Conservation (phyloP, 2,797 vertebrate species). For the Artibeus lituratus region DNA sequence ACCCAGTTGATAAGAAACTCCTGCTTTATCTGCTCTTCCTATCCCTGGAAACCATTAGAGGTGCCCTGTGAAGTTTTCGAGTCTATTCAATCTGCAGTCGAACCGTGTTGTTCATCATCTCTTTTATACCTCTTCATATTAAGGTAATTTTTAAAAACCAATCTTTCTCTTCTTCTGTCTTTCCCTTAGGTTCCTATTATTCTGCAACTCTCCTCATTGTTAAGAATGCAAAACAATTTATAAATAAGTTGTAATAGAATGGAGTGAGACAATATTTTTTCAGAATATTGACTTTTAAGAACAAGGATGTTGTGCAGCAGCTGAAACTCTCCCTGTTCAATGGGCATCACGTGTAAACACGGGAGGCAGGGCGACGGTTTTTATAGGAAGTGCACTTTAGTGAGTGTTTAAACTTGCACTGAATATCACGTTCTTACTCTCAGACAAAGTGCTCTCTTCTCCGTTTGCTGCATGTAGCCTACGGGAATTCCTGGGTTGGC, state of each 20-base stretch:
- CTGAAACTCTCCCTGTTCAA: background rate
- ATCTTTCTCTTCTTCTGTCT: background rate
- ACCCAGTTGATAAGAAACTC: background rate
- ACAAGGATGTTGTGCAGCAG: background rate
- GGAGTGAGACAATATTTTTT: background rate
- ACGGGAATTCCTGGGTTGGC: conserved; percentile 41
- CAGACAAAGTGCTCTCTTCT: conserved; percentile 46
- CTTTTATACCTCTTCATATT: background rate
- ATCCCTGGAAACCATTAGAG: background rate
- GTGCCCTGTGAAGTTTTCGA: background rate
- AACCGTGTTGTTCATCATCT: background rate
- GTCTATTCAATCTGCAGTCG: background rate
- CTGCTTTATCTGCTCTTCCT: background rate
- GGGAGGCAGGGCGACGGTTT: background rate
- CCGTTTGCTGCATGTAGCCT: background rate
- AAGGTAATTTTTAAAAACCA: background rate
- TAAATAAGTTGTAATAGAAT: conserved; percentile 25
- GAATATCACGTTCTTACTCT: conserved; percentile 61
- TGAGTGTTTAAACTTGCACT: conserved; percentile 52
- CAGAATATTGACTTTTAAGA: background rate
- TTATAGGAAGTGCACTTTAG: background rate
- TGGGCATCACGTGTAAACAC: background rate
- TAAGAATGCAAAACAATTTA: background rate
- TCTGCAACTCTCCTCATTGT: background rate
- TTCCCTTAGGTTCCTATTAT: conserved; percentile 8